Base-by-base conservation (phyloP, 2,888 invertebrate genomes). In the Coremacera marginata region DNA sequence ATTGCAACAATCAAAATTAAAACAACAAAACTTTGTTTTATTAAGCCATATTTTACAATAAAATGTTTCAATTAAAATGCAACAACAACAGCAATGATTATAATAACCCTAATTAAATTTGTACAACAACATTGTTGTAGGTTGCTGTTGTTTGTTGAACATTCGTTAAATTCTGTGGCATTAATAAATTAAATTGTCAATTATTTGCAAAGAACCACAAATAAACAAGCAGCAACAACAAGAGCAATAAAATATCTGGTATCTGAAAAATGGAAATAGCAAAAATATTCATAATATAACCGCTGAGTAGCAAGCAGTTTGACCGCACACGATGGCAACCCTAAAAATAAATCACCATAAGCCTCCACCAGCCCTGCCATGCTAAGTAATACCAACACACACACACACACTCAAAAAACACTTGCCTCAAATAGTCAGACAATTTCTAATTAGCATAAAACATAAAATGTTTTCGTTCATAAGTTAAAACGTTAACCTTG, bases 161-260 rank as follows among this genome's bases (percentile, higher is more conserved):
- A 19, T 65, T 52, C 52, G 37, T 55, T 55, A 25, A 49, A 49
- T 55, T 67, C 44, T 74, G 72, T 73, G 74, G 65, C 44, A 67
- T 83, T 83, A 83, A 81, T 82, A 87, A 87, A 87, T 87, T 86
- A 87, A 87, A 86, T 86, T 87, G 85, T 85, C 88, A 88, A 87
- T 86, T 84, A 88, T 86, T 84, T 83, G 82, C 82, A 82, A 85
- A 83, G 81, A 82, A 82, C 81, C 79, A 80, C 81, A 78, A 70
- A 79, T 75, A 80, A 79, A 80, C 77, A 78, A 77, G 44, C 80
- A 80, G 63, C 68, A 34, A 78, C 67, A 63, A 70, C 70, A 44
- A 49, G 37, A 57, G 77, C 60, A 67, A 52, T 60, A 60, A 34
- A 34, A 67, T 44, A 37, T 37, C 9, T 34, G 60, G 5, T 68